Percentiles rank a stretch among this genome's conserved stretches.
Conservation (phyloP, 1,140 invertebrate genomes). For the Zaprionus ornatus region DNA sequence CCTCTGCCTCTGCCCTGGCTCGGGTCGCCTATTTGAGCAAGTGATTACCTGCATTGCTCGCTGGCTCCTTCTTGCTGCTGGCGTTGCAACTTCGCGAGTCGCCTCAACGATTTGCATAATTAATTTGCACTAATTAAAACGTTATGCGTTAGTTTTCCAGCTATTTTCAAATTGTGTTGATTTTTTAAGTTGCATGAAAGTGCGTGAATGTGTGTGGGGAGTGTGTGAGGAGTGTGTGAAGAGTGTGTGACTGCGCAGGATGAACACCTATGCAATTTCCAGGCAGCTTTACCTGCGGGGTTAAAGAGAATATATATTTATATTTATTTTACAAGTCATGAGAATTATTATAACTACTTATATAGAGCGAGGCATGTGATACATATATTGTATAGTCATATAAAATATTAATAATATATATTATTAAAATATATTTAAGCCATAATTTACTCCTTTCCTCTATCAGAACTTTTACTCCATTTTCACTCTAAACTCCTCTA, state of each 20-base stretch:
- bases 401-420: no score
- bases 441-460: no score
- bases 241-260: not conserved
- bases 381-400: no score
- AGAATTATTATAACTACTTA: no score
- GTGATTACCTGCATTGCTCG: constrained; percentile 24
- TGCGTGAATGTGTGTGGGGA: not conserved
- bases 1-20: not conserved
- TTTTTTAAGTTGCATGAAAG: constrained; percentile 4
- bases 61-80: not conserved
- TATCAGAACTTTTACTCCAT: no score
- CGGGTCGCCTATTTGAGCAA: constrained; percentile 20
- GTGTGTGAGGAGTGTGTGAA: not conserved
- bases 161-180: constrained; percentile 30
- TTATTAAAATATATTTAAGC: no score
- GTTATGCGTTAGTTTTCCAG: constrained; percentile 36
- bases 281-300: no score
- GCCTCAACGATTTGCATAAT: constrained; percentile 36
- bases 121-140: constrained; percentile 51
- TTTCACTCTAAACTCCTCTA: no score
- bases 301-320: no score
- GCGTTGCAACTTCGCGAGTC: not conserved
- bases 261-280: no score
- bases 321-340: no score
- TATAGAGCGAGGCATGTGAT: no score